A percentile compares a stretch with the other conserved stretches of the same genome.
Evolutionary conservation across 1,140 invertebrate species (phyloP).

Genomic region (Sitobion miscanthi): DNA sequence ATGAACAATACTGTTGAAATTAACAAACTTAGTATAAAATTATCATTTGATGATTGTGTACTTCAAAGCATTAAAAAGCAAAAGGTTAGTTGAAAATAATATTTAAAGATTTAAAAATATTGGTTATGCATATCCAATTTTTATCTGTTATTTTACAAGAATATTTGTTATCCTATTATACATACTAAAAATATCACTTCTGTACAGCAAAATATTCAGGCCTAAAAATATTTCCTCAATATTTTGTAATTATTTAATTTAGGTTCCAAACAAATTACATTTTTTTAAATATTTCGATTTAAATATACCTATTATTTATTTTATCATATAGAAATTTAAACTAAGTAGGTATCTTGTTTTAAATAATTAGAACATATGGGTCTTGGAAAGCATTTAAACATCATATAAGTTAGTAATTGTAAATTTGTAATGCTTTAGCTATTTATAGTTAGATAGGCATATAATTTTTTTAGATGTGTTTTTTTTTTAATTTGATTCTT

Average conservation of each 20-base stretch:
- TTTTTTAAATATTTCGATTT: neutral
- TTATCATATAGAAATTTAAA: neutral
- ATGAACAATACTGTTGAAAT: neutral
- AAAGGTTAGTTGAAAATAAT: slow-evolving; percentile 27
- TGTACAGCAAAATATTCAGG: neutral
- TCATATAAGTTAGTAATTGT: neutral
- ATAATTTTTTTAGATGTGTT: neutral
- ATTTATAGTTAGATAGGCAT: neutral
- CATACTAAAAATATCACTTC: neutral
- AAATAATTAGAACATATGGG: neutral
- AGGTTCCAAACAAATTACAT: neutral
- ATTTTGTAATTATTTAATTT: neutral
- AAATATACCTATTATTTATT: neutral
- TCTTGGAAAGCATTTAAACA: neutral
- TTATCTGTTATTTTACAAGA: no score
- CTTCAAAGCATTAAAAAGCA: neutral
- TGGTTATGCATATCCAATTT: neutral
- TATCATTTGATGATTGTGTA: slow-evolving; percentile 11
- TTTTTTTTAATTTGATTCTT: neutral
- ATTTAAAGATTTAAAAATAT: neutral
- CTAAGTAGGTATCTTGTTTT: neutral
- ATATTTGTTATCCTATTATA: neutral
- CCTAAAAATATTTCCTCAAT: neutral
- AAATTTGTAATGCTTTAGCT: neutral
- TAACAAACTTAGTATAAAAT: slow-evolving; percentile 33